Evolutionary conservation across 2,888 invertebrate species (phyloP), one percentile per base, ranked within the genome.

Genomic region (Hydropsyche betteni): DNA sequence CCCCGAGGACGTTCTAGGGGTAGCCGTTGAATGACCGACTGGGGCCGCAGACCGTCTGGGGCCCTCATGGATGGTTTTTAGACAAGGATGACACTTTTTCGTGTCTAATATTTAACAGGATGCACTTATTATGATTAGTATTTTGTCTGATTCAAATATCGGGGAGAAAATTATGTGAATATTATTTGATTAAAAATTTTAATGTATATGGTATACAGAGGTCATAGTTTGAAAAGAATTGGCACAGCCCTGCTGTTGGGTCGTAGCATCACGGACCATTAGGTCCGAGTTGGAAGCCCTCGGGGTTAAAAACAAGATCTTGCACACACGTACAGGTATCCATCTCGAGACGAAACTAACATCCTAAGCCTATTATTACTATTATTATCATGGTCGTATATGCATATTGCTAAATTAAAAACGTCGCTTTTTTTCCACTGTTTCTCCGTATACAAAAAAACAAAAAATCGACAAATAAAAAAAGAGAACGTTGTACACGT

Each of bases 401-500:
- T 64, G 64, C 64, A 64, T 64, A 64, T 64, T 64, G 64, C 64
- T 64, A 64, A 64, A 64, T 64, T 64, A 64, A 64, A 64, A 64
- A 64, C 34, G 64, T 36, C 64, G 12, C n/a, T 64, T 44, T 44
- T 64, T 64, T 64, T 64, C 12, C 14, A 24, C n/a, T 16, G 58
- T 58, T 8, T 24, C 44, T 64, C 36, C 44, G 44, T 10, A 10
- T 44, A 44, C 7, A 4, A 44, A 44, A n/a, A 44, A 44, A 44
- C 44, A 44, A 44, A 6, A 24, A 24, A 24, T 24, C 24, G 24
- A 44, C 44, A 44, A 44, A 44, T 44, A 44, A 44, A 44, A 8
- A 44, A 44, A 0, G 10, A 44, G 44, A 44, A 44, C 24, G 24
- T 24, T 24, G 24, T 24, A 24, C 24, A 24, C 2, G 2, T 24